Base-by-base conservation (phyloP, 2,888 invertebrate genomes). In the Andrena trimmerana region DNA sequence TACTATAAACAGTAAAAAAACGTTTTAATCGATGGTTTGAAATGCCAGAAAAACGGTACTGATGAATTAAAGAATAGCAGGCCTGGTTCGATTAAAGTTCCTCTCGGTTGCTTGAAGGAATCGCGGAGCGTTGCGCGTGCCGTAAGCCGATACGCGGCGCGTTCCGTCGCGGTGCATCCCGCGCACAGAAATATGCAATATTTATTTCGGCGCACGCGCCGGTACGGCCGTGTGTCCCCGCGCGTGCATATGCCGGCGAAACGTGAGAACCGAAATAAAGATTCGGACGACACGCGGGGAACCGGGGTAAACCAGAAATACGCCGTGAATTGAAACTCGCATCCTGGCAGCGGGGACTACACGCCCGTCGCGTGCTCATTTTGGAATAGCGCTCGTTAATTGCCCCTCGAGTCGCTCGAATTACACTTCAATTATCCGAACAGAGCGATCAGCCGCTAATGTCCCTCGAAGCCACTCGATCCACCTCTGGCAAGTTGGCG, bases 261-360 rank as follows among this genome's bases (percentile, higher is more conserved):
- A 89, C 84, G 90, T 90, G 89, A 90, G 90, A 90, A 89, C 90
- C 81, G 83, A 90, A 90, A 88, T 90, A 90, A 90, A 90, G 88
- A 85, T 86, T 89, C 82, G 88, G 86, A 80, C 83, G 86, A 86
- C 86, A 86, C 89, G 88, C 88, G 83, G 80, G 83, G 83, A 71
- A 78, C 83, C 86, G 84, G 78, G 86, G 81, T 72, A 83, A 78
- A 88, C 89, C 90, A 90, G 88, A 91, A 90, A 90, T 90, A 89
- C 88, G 84, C 83, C 4, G 84, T 81, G 87, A 76, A 87, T 86
- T 81, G 86, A 87, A 87, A 81, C 72, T 59, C 68, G 83, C 68
- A 74, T 83, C 78, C 83, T 81, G 80, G 80, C 72, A 74, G 76
- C 60, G 73, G 29, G 42, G n/a, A 50, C 59, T n/a, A 48, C 69